Evolutionary conservation across 2,797 vertebrate species (phyloP), one percentile per base, ranked within the genome.

Genomic region (Pempheris klunzingeri): DNA sequence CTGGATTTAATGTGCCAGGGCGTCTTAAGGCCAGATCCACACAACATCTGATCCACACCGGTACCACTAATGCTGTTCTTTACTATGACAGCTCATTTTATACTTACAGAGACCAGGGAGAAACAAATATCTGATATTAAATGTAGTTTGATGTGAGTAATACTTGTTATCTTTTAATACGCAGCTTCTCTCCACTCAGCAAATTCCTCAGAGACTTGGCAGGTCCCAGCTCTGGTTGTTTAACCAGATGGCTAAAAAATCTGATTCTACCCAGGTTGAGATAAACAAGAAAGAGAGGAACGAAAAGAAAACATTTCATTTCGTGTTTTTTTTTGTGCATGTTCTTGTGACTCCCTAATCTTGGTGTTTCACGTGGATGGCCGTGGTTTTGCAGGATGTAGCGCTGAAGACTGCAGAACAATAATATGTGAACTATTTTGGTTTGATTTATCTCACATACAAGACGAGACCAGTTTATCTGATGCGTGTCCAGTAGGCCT

Each of bases 201-300:
- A 14, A 57, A 66, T 36, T 78, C 74, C 61, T 66, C 20, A 38
- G 2, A 39, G 46, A 8, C 32, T n/a, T 63, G 20, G 47, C 43
- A 44, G 4, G 28, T 52, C 30, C 34, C 24, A 13, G 12, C 36
- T 14, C 22, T 49, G 43, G 32, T 67, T 60, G 63, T 75, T 10
- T 36, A 54, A 30, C 18, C 28, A 39, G 38, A 26, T 13, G 3
- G 4, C 38, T 44, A 17, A 52, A 44, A 26, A 12, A 12, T 11
- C 10, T 43, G 20, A 7, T 49, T 58, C 15, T 18, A 18, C 14
- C 12, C n/a, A 5, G 32, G 3, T 8, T 38, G 59, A n/a, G 2
- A 50, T 34, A 4, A 7, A 17, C 9, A 63, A 12, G 11, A 38
- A 4, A n/a, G 55, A 41, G 41, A 44, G 52, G 41, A 63, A 13